Evolutionary conservation across 2,113 vertebrate genomes (phyloP), one percentile per base, ranked within the genome.

Genomic region (Sakesphorus luctuosus): DNA sequence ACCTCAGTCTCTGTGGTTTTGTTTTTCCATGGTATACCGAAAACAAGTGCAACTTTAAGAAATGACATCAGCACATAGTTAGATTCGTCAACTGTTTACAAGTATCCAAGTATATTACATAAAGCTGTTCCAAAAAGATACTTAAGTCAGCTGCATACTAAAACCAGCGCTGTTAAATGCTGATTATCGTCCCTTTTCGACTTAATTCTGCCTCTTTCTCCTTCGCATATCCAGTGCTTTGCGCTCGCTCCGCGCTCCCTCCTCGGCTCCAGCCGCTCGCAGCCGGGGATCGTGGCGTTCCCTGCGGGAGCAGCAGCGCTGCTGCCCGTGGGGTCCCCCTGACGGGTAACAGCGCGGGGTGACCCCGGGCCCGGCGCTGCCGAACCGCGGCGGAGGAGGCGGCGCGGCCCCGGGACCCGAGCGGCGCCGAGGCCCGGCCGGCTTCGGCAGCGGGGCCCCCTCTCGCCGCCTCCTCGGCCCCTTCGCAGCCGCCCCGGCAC

Each of bases 181-280:
- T 17, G 0, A 52, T 20, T 25, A 46, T 12, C 2, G 1, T 10
- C 53, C 18, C 6, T 68, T 73, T 63, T 29, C 43, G 38, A 52
- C 23, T 29, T 33, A 43, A 25, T 46, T 59, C 16, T 10, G 19
- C 10, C 52, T 46, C 10, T 8, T 67, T 16, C 26, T 7, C 18
- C 7, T 10, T 8, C 31, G 3, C 10, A 2, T 4, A 35, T 2
- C 11, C 28, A 18, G 35, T 0, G 36, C 33, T 36, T 35, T 8
- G 31, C 28, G 28, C 11, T 31, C 5, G 2, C 61, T 23, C 31
- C 2, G 29, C 29, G 52, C 40, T 17, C 19, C 5, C 56, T 9
- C 68, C 5, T 0, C 3, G 33, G n/a, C 29, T 23, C 4, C 4
- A 15, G 46, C 28, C 5, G 20, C 2, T 1, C 36, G 1, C 26